Base-by-base conservation (phyloP, 1,140 invertebrate genomes). In the Drosophila novamexicana region DNA sequence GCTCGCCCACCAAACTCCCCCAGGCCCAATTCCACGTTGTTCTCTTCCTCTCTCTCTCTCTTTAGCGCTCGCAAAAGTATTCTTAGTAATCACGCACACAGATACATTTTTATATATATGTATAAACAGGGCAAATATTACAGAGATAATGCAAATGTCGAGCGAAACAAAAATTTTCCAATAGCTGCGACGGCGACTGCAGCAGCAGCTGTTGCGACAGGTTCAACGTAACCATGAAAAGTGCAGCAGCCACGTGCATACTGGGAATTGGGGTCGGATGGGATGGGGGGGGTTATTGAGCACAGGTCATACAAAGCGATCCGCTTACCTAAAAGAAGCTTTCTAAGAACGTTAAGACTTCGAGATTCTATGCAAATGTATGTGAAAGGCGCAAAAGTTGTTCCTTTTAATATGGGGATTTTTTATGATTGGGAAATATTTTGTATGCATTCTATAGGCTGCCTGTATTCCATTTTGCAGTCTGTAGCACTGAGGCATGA, bases 161-260 rank as follows among this genome's bases (percentile, higher is more conserved):
- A 64, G 59, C 62, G 56, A 79, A 77, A 77, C 66, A 83, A 78
- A 85, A 77, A 86, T 86, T 86, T 88, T 86, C 79, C 83, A 77
- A 86, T 67, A 71, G 59, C 71, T 49, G 62, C 66, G 50, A 59
- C 34, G 14, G 3, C 39, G 56, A 53, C 44, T 18, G 37, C 18
- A 39, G 36, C 54, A 42, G 44, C 32, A 12, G 16, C 16, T 10
- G 56, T 49, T 74, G 71, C 58, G 76, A 67, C 67, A 75, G 76
- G 83, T 86, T 86, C 84, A 86, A 88, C 83, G 77, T 77, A 88
- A 72, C 76, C 79, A 88, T 86, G 68, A 88, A 86, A 79, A 73
- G 64, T 67, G 79, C 65, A 76, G 61, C 66, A 16, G 32, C 58
- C 66, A 75, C 72, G 66, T 75, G 72, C 39, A 42, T 61, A 47